Evolutionary conservation across 2,113 vertebrate species (phyloP), one percentile per base, ranked within the genome.

Genomic region (Urocynchramus pylzowi): DNA sequence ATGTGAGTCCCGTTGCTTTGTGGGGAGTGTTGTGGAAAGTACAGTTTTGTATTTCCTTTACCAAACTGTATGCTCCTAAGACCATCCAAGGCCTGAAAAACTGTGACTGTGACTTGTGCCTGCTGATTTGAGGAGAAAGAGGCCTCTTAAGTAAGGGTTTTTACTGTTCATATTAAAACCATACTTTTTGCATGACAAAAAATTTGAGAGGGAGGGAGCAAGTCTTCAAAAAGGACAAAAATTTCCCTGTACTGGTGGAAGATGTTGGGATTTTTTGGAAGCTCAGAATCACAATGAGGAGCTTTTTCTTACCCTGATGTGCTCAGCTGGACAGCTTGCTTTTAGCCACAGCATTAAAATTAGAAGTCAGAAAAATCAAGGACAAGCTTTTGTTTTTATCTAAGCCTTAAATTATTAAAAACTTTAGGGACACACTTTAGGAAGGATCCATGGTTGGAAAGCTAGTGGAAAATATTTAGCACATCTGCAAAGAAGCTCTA

Each of bases 321-420:
- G 4, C 24, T 81, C 69, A 33, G 22, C 56, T 90, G 59, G 35
- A 67, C n/a, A 76, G 33, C 50, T 54, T 94, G 67, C 49, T 95
- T 86, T 93, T 90, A 96, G 56, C 47, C 33, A 78, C 44, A 63
- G 47, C 71, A 91, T 77, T 85, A 95, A 96, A 94, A 85, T 74
- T 54, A 31, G 10, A 91, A 70, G 54, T 70, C 42, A 88, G 68
- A 85, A 92, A 85, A 70, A 8, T 83, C 71, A 91, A 88, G 83
- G 85, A 93, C 87, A 95, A 93, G 35, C 54, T 87, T 95, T 90
- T 65, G 49, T 78, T 97, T 96, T 90, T 75, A 71, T 59, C 39
- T 77, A 71, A 56, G 39, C 28, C 77, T 87, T 94, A 73, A 53
- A 87, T 68, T 67, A 79, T 95, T 80, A 12, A 92, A 93, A 79